Evolutionary conservation across 2,888 invertebrate species (phyloP).

Genomic region (Lottia gigantea): DNA sequence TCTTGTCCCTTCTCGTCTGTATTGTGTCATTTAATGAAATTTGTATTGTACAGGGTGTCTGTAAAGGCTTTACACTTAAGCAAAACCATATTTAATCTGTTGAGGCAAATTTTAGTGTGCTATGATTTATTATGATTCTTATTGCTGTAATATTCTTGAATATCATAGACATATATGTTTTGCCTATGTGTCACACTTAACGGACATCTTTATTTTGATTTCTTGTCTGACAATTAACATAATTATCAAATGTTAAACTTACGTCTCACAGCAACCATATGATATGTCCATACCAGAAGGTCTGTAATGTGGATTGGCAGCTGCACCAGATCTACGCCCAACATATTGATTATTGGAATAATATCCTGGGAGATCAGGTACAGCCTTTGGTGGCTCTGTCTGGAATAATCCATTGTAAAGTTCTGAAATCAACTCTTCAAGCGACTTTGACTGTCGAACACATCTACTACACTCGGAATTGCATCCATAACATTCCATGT

Average conservation of each 20-base stretch:
- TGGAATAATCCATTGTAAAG: constrained; percentile 36
- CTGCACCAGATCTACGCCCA: not conserved
- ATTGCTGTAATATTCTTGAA: no score
- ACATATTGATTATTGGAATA: not conserved
- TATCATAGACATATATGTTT: no score
- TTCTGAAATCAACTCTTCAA: constrained; percentile 31
- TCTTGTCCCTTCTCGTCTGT: no score
- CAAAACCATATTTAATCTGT: no score
- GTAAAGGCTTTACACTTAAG: no score
- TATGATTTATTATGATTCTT: no score
- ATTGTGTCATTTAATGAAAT: no score
- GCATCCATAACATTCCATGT: constrained; percentile 30
- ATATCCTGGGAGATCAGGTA: not conserved
- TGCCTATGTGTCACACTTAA: no score
- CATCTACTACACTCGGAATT: constrained; percentile 30
- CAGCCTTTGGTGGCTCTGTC: constrained; percentile 21
- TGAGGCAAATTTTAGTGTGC: no score
- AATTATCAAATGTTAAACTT: constrained; percentile 11
- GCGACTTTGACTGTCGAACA: constrained; percentile 29
- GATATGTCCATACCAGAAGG: not conserved
- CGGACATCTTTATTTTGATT: no score
- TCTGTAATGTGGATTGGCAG: not conserved
- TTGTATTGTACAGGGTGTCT: no score
- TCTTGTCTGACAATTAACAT: no score
- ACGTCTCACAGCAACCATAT: constrained; percentile 40